Evolutionary conservation across 2,888 invertebrate species (phyloP), one percentile per base, ranked within the genome.

Genomic region (Caprella mutica): DNA sequence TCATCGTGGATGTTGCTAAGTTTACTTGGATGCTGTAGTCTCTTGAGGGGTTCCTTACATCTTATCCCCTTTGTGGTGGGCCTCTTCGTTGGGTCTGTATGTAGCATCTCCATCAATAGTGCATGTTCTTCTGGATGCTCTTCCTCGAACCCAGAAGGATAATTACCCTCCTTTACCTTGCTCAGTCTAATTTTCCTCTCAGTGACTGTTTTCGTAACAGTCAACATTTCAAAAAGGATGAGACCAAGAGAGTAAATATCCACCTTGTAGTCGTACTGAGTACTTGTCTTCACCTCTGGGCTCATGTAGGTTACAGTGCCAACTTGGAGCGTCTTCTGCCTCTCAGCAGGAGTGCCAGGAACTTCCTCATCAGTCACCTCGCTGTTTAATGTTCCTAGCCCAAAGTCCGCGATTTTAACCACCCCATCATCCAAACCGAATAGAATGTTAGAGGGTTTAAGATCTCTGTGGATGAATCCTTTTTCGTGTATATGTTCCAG

Each of bases 281-380:
- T 77, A 0, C 86, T 83, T 12, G 77, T 75, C 27, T 83, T 75
- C 72, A 96, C 96, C 71, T 98, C 97, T 1, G 97, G 97, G 38
- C 94, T 93, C 97, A 98, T 98, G 74, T 98, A 98, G 2, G 96
- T 77, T 65, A 86, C 84, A 0, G 98, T 98, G 24, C 97, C 92
- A 38, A 83, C 83, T 65, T 79, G 77, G 43, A 78, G 77, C 1
- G 78, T 78, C 61, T 78, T 77, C n/a, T 71, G 55, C n/a, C 55
- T 33, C 17, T 61, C 27, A 19, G 65, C 30, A 2, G n/a, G n/a
- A n/a, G n/a, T n/a, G n/a, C n/a, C n/a, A n/a, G n/a, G n/a, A n/a
- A n/a, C n/a, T n/a, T n/a, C n/a, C n/a, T n/a, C n/a, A n/a, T n/a
- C n/a, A n/a, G n/a, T n/a, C n/a, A n/a, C n/a, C n/a, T n/a, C n/a